A percentile compares a stretch with the other conserved stretches of the same genome.
These are phyloP conservation scores for Trematomus bernacchii DNA, from an alignment of 2,797 vertebrate genomes.

Conservation along the genomic window DNA sequence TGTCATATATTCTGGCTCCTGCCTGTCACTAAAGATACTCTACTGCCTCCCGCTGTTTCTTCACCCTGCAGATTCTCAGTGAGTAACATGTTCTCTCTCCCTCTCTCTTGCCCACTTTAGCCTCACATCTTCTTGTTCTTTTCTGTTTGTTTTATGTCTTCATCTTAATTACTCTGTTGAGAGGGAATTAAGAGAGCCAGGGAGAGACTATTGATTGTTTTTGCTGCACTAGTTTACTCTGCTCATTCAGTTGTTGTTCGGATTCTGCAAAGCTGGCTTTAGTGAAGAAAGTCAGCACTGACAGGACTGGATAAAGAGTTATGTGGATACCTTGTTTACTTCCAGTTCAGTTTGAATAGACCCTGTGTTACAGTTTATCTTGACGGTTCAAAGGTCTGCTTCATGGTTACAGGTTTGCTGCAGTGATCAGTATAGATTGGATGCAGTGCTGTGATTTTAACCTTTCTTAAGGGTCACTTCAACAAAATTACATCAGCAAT, in stretches of 20 bases:
- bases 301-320: slow-evolving; percentile 50
- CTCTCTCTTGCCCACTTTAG: slow-evolving; percentile 13
- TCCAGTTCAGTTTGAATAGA: slow-evolving; percentile 45
- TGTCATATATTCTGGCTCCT: slow-evolving; percentile 21
- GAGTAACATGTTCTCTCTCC: slow-evolving; percentile 33
- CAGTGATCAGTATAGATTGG: slow-evolving; percentile 15
- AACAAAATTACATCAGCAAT: neutral
- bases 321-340: slow-evolving; percentile 42
- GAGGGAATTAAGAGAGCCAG: slow-evolving; percentile 12
- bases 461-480: neutral
- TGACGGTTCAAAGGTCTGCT: slow-evolving; percentile 21
- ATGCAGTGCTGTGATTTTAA: neutral
- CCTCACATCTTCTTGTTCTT: slow-evolving; percentile 13
- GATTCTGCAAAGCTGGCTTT: slow-evolving; percentile 48
- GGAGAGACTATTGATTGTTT: slow-evolving; percentile 63
- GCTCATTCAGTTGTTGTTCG: slow-evolving; percentile 46
- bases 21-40: slow-evolving; percentile 31
- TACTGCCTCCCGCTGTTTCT: slow-evolving; percentile 36
- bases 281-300: slow-evolving; percentile 42
- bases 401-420: slow-evolving; percentile 36
- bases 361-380: slow-evolving; percentile 32
- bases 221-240: slow-evolving; percentile 63
- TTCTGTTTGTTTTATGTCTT: slow-evolving; percentile 55
- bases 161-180: slow-evolving; percentile 71
- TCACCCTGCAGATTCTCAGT: slow-evolving; percentile 27